Evolutionary conservation across 1,140 invertebrate species (phyloP).

Genomic region (Lucilia sericata): DNA sequence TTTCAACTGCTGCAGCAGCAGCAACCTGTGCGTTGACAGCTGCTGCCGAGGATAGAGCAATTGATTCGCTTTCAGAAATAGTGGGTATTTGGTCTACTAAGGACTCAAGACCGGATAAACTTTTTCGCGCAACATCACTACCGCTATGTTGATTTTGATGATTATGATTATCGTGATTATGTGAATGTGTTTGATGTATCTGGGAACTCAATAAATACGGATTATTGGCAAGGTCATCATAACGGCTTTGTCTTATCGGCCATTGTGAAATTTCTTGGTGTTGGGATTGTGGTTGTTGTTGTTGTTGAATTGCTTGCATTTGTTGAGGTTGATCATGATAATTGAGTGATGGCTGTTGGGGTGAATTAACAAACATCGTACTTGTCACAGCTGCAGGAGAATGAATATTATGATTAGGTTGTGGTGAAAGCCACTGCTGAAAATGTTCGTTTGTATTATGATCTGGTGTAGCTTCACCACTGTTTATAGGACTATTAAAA

Average conservation of each 20-base stretch:
- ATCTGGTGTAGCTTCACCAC: constrained; percentile 37
- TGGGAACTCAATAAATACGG: not conserved
- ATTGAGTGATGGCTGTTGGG: constrained; percentile 32
- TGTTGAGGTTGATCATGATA: constrained; percentile 51
- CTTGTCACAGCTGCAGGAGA: not conserved
- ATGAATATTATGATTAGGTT: not conserved
- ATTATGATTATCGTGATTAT: constrained; percentile 34
- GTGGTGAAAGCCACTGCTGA: constrained; percentile 36
- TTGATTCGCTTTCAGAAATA: constrained; percentile 75
- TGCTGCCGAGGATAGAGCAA: constrained; percentile 48
- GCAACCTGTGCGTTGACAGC: constrained; percentile 52
- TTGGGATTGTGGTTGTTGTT: constrained; percentile 50
- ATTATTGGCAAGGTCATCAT: constrained; percentile 65
- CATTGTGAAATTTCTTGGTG: constrained; percentile 69
- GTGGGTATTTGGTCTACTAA: constrained; percentile 92
- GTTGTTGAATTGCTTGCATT: constrained; percentile 55
- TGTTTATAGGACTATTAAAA: constrained; percentile 44
- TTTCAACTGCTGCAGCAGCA: constrained; percentile 53
- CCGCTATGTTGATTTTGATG: constrained; percentile 44
- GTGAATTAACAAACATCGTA: not conserved
- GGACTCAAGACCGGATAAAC: constrained; percentile 88
- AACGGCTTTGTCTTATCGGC: constrained; percentile 68
- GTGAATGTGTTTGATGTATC: not conserved
- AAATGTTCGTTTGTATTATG: constrained; percentile 30
- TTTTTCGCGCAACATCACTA: constrained; percentile 86